Base-by-base conservation (phyloP, 2,797 vertebrate genomes). In the Karalla daura region DNA sequence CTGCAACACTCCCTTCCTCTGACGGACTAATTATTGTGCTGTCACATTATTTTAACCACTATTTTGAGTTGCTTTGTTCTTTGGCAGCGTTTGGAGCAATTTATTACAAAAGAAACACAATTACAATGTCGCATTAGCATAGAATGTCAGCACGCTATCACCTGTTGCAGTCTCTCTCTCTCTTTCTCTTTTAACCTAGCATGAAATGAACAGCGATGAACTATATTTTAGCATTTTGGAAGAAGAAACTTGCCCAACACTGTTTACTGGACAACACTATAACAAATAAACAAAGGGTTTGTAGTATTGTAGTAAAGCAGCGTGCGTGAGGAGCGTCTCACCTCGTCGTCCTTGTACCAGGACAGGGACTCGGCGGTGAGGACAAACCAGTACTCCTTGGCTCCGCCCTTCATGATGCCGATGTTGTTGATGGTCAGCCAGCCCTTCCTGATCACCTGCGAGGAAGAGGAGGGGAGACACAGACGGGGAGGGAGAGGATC, bases 391-490 rank as follows among this genome's bases (percentile, higher is more conserved):
- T 99, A 99, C 81, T 99, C 97, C 88, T 99, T 99, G 79, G 97
- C 93, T 49, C 97, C 97, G 11, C 97, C 97, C 84, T 98, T 99
- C 97, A 99, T 99, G 88, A 98, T 98, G 45, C 97, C 93, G 1
- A 99, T 99, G 81, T 99, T 98, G 91, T 97, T 98, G 91, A 98
- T 99, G 84, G 97, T 98, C 86, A 99, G 91, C 97, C 97, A 99
- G 68, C 97, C 97, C 90, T 98, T 99, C 44, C 97, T 95, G 91
- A 98, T 99, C 82, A 99, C 97, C 97, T 99, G 70, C 54, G 64
- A 70, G 46, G 74, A n/a, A 84, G 21, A 58, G 4, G 36, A 10
- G 71, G 11, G 36, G 12, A 73, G 11, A 61, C 15, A 61, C n/a
- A 65, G 7, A 51, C 7, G 25, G n/a, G 24, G 17, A 7, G 7